Percentiles rank a stretch among this genome's conserved stretches.
Conservation (phyloP, 2,797 vertebrate genomes). For the Denticeps clupeoides region DNA sequence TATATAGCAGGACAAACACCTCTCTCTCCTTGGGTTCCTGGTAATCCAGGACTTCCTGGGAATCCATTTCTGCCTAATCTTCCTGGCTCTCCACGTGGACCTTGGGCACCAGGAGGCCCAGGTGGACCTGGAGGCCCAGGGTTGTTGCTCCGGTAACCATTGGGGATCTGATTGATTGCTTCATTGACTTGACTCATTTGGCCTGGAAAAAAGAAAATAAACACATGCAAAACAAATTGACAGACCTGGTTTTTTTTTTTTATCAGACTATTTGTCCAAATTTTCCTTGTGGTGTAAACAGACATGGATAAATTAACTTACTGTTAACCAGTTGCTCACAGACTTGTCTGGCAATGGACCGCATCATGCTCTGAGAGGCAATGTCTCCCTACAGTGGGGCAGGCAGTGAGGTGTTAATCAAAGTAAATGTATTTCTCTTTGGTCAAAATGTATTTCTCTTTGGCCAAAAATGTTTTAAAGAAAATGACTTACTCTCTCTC, state of each 20-base stretch:
- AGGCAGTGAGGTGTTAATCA: slow-evolving; percentile 8
- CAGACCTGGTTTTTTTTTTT: too few species aligned
- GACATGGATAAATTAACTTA: too few species aligned
- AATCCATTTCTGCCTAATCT: slow-evolving; percentile 76
- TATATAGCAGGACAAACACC: slow-evolving; percentile 66
- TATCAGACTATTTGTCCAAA: too few species aligned
- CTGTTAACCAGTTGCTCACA: slow-evolving; percentile 87
- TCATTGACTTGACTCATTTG: slow-evolving; percentile 89
- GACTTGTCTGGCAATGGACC: slow-evolving; percentile 91
- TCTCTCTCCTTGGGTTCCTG: slow-evolving; percentile 80
- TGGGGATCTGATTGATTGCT: slow-evolving; percentile 91
- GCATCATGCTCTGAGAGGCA: slow-evolving; percentile 96
- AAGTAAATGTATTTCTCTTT: slow-evolving; percentile 70
- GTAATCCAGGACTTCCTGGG: slow-evolving; percentile 75
- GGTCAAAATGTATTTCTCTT: too few species aligned
- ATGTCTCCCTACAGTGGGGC: slow-evolving; percentile 73
- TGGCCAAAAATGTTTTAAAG: too few species aligned
- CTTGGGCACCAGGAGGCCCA: slow-evolving; percentile 65
- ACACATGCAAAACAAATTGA: too few species aligned
- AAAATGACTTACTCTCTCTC: slow-evolving; percentile 78
- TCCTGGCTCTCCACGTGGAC: slow-evolving; percentile 79
- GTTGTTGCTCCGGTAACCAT: slow-evolving; percentile 72
- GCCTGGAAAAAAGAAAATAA: slow-evolving; percentile 46
- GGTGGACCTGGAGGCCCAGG: slow-evolving; percentile 80
- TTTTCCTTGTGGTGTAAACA: too few species aligned